Base-by-base conservation (phyloP, 2,888 invertebrate genomes). In the Julus scandinavius region DNA sequence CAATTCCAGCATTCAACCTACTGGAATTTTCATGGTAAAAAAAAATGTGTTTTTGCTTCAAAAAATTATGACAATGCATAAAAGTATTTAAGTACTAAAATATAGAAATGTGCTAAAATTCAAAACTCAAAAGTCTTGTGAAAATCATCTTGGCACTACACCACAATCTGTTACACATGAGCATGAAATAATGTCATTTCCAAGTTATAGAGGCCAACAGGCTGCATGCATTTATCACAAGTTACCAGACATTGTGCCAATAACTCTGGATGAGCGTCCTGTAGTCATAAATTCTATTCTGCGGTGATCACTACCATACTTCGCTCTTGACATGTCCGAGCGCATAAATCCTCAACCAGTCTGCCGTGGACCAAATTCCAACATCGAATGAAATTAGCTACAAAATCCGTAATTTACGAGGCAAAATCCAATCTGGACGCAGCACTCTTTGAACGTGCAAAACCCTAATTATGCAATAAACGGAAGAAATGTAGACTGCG, bases 401-500 rank as follows among this genome's bases (percentile, higher is more conserved):
- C 20, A 7, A 63, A 20, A 63, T 63, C n/a, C n/a, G 20, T 20
- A 4, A 63, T 63, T 5, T 63, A 63, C 20, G 63, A n/a, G n/a
- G 63, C 0, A 20, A 63, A 63, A 20, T 9, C 15, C 63, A 63
- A 63, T 63, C 20, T 63, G 63, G 58, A 58, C 29, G 0, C 29
- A 29, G 4, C 17, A 58, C 58, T 13, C 17, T 17, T 58, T 17
- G 58, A 20, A 6, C 63, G 63, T 63, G 20, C n/a, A 7, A 63
- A 63, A 63, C 63, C 63, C 17, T 63, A 63, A 63, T 63, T 63
- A 63, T 63, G 6, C 63, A 20, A 63, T 63, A n/a, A n/a, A 63
- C 20, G 63, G 20, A 63, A n/a, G 0, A 20, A 20, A 63, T 63
- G n/a, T 63, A 29, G 29, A 29, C 63, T 20, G 63, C 20, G 20